Evolutionary conservation across 2,797 vertebrate species (phyloP).

Genomic region (Gambelia wislizenii): DNA sequence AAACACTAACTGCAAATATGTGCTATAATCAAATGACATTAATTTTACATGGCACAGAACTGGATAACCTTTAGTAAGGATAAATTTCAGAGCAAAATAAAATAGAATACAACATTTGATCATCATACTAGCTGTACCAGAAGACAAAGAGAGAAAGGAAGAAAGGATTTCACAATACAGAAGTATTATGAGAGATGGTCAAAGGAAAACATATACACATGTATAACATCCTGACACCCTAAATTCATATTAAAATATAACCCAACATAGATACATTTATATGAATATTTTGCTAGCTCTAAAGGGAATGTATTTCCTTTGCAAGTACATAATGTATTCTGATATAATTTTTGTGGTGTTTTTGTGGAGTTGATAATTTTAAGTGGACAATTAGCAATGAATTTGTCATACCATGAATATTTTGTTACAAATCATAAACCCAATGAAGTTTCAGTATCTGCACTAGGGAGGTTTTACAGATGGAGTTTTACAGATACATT

Average conservation of each 20-base stretch:
- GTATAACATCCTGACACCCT: background rate
- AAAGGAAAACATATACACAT: background rate
- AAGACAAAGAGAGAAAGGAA: background rate
- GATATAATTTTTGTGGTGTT: background rate
- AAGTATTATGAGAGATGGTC: background rate
- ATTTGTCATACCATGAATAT: conserved; percentile 21
- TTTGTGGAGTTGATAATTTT: conserved; percentile 47
- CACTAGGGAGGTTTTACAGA: conserved; percentile 37
- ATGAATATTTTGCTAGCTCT: conserved; percentile 11
- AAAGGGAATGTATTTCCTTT: fast-evolving
- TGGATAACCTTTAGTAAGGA: conserved; percentile 23
- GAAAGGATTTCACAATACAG: background rate
- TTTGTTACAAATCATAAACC: conserved; percentile 49
- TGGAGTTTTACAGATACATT: conserved; percentile 60
- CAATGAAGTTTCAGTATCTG: conserved; percentile 15
- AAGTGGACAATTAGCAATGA: background rate
- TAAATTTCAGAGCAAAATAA: background rate
- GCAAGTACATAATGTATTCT: background rate
- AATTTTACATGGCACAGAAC: conserved; percentile 30
- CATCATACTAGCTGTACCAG: background rate
- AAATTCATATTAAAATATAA: background rate
- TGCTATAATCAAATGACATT: conserved; percentile 28
- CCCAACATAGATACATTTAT: background rate
- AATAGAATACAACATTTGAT: background rate
- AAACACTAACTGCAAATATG: conserved; percentile 7